Evolutionary conservation across 2,888 invertebrate species (phyloP), one percentile per base, ranked within the genome.

Genomic region (Lithophane leautieri): DNA sequence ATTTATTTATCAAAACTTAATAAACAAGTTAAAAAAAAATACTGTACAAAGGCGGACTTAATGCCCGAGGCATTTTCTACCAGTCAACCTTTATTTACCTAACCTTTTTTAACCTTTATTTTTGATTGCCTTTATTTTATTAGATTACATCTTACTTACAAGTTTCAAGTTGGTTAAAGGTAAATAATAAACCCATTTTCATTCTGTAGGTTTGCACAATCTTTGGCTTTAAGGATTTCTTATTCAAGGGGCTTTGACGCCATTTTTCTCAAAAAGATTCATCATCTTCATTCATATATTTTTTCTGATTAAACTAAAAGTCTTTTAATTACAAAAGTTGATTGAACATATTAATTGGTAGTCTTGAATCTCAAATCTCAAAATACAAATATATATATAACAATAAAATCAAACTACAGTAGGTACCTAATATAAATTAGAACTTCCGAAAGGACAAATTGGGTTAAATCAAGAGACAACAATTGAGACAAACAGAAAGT

Each of bases 401-500:
- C 16, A 44, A 58, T 70, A 12, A 56, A 44, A 76, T 56, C 14
- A 70, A 82, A 65, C n/a, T 47, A 25, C 11, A n/a, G 25, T 50
- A n/a, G 7, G 12, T 28, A 58, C 7, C 9, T 47, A 65, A 71
- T 52, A 83, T 67, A 71, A 74, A 79, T 74, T 73, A 83, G 25
- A 80, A 69, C 63, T 80, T 74, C 42, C 52, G 47, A 58, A 34
- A 71, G 22, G 61, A 52, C 61, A 68, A 74, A 84, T 74, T 84
- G 75, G 68, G 75, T 80, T 74, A 69, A 74, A 68, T 79, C 69
- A 73, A 56, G 70, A 73, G 66, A 67, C 82, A 50, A 47, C 65
- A 56, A 56, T 72, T 77, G 78, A 82, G 56, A 82, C 67, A 79
- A 81, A 79, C 68, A 79, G 40, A 81, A 80, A 81, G 74, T 74